Base-by-base conservation (phyloP, 2,888 invertebrate genomes). In the Pheosia gnoma region DNA sequence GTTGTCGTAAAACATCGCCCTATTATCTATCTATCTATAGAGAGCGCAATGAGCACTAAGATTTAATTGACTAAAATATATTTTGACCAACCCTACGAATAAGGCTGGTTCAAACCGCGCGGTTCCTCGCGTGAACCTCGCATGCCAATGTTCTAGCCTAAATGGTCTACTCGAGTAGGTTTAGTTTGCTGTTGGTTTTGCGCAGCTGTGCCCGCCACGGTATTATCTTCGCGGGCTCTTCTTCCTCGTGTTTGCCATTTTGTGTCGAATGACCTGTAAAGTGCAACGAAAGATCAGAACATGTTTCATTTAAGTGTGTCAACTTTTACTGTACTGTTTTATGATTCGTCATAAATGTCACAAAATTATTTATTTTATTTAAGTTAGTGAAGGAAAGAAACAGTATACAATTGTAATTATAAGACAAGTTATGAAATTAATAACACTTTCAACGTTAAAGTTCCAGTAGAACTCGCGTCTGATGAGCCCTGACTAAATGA, bases 141-240 rank as follows among this genome's bases (percentile, higher is more conserved):
- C 54, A 41, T 39, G 55, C 39, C 55, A 39, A 53, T 55, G n/a
- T 36, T 55, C n/a, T 39, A 55, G 11, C 39, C 55, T 4, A 39
- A n/a, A 13, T 10, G n/a, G 36, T 61, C 79, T 90, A 93, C 79
- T 97, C 97, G 81, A 97, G 94, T 76, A 98, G 94, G 87, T 97
- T 97, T 66, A 98, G 94, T 84, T 97, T 97, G 94, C 98, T 98
- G 88, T 98, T 98, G 13, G 98, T 98, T 90, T 98, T 98, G 82
- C 98, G 95, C 57, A 98, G 93, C 81, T 98, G 97, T 43, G 98
- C 97, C 79, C 98, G 94, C 98, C 98, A 98, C 1, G 98, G 98
- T 66, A 98, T 98, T 59, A 97, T 97, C 79, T 95, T 95, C 45
- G 95, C 94, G 63, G 92, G 94, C 67, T 95, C 95, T 61, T 94